Conservation (phyloP, 2,888 invertebrate species). For the Melikaiella ostensackeni region DNA sequence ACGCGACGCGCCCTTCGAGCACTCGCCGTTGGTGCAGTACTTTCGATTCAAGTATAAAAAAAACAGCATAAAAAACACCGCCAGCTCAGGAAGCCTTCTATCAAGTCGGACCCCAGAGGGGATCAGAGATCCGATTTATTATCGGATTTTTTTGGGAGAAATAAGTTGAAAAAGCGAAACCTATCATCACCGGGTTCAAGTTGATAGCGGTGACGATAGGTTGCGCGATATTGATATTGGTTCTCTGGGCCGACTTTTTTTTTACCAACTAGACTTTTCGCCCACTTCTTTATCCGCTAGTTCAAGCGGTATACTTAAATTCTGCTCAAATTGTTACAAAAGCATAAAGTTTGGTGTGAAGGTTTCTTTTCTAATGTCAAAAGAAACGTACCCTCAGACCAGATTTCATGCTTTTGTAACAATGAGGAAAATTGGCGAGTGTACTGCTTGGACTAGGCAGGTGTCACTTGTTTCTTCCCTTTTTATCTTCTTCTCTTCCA, state of each 20-base stretch:
- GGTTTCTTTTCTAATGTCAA: no score
- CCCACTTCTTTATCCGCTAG: background rate
- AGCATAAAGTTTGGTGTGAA: no score
- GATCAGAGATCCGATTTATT: conserved; percentile 9
- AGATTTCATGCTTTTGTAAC: no score
- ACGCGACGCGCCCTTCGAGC: conserved; percentile 41
- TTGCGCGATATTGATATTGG: background rate
- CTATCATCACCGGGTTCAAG: background rate
- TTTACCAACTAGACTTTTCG: background rate
- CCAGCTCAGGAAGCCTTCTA: conserved; percentile 26
- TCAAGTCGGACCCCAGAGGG: background rate
- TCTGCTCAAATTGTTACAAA: no score
- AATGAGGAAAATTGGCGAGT: no score
- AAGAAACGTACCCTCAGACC: no score
- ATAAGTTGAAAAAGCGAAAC: background rate
- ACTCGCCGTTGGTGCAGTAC: conserved; percentile 17
- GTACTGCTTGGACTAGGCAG: no score
- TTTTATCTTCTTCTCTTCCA: background rate
- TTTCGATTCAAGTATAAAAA: conserved; percentile 37
- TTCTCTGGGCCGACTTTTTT: conserved; percentile 20
- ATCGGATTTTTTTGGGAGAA: background rate
- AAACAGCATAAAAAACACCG: conserved; percentile 41
- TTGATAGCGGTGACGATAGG: background rate
- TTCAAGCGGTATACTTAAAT: background rate
- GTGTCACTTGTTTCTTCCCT: background rate